A percentile compares a stretch with the other conserved stretches of the same genome.
These are phyloP conservation scores for Apamea anceps DNA, from an alignment of 2,888 invertebrate genomes.

Conservation along the genomic window DNA sequence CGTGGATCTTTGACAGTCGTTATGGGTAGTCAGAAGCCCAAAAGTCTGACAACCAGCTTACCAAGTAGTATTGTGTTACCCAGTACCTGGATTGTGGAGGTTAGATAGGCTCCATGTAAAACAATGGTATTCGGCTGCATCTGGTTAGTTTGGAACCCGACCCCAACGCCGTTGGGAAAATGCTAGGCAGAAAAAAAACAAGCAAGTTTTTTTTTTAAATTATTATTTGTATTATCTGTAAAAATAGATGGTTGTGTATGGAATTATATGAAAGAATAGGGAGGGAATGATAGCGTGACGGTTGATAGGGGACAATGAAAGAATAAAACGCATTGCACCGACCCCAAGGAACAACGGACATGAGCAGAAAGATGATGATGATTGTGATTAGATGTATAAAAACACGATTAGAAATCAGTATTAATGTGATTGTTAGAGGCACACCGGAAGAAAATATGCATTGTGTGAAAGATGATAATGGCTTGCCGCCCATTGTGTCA, in stretches of 20 bases:
- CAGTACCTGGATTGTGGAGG: background rate
- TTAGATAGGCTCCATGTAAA: background rate
- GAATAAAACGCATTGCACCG: background rate
- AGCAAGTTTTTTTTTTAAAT: background rate
- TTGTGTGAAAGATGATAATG: background rate
- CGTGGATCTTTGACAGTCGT: background rate
- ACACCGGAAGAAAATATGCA: background rate
- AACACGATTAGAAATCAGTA: background rate
- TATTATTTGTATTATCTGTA: background rate
- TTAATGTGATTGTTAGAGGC: background rate
- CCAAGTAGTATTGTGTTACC: background rate
- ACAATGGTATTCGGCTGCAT: background rate
- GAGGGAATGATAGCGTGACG: background rate
- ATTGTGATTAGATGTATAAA: background rate
- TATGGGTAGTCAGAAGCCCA: background rate
- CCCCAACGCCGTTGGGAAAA: too few species aligned
- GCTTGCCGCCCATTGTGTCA: too few species aligned
- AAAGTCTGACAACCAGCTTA: background rate
- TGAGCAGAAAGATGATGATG: background rate
- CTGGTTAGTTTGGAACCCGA: background rate
- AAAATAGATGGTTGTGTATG: background rate
- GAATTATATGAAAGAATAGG: background rate
- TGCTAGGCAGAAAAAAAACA: too few species aligned
- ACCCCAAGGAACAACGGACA: fast-evolving
- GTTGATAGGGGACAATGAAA: background rate